These are phyloP conservation scores for Pachycephala philippinensis DNA, from an alignment of 2,113 vertebrate genomes.

Conservation along the genomic window DNA sequence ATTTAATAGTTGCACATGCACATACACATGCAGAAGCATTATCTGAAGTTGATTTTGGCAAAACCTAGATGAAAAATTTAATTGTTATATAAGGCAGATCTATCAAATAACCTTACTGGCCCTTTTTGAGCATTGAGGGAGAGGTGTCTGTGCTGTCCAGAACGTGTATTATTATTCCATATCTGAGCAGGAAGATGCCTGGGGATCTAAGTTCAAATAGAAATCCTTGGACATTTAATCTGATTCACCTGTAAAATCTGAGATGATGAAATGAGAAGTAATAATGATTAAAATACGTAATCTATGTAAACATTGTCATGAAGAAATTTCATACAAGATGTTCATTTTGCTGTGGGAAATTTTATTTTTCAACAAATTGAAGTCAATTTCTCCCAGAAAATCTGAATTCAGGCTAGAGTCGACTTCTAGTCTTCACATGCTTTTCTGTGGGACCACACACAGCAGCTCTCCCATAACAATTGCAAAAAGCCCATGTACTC, in stretches of 20 bases:
- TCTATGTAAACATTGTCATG: neutral
- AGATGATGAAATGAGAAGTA: neutral
- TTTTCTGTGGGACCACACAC: neutral
- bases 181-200: neutral
- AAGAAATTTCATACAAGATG: neutral
- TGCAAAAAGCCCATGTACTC: accelerated
- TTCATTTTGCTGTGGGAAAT: neutral
- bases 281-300: neutral
- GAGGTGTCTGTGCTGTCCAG: neutral
- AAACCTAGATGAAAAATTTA: neutral
- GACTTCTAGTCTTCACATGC: neutral
- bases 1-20: neutral
- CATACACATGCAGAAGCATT: neutral
- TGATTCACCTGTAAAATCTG: neutral
- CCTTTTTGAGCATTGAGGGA: neutral
- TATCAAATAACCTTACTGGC: neutral
- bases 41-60: neutral
- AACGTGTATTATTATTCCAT: accelerated
- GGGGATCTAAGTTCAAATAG: neutral
- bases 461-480: neutral
- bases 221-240: neutral
- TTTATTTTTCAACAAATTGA: neutral
- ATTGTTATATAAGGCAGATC: neutral
- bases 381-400: neutral
- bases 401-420: neutral